Conservation (phyloP, 2,113 vertebrate species). For the Corythaeola cristata region DNA sequence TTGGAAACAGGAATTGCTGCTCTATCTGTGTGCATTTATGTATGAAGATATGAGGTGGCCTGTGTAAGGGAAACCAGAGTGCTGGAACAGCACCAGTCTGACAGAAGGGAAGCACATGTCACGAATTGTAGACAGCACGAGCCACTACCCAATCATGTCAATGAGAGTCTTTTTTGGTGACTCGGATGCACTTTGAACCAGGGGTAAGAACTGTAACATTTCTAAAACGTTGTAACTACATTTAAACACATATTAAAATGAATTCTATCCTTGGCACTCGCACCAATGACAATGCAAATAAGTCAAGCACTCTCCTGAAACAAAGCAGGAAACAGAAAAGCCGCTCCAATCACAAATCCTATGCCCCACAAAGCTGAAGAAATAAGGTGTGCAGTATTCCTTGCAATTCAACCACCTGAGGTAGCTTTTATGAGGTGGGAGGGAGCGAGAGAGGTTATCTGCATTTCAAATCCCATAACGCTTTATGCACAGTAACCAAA, state of each 20-base stretch:
- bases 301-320: neutral
- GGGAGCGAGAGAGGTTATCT: accelerated
- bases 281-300: neutral
- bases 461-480: neutral
- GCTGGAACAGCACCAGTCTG: neutral
- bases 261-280: neutral
- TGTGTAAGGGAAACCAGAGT: neutral
- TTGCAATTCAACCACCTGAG: neutral
- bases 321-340: neutral
- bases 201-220: neutral
- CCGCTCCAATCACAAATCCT: neutral
- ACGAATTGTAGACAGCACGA: accelerated
- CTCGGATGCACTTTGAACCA: neutral
- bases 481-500: neutral
- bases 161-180: neutral
- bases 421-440: neutral
- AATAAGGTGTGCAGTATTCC: neutral
- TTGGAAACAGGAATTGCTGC: neutral
- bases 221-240: neutral
- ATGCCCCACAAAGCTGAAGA: neutral
- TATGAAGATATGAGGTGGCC: neutral
- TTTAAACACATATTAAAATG: neutral
- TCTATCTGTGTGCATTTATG: neutral
- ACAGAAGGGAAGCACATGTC: neutral
- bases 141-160: too few relatives aligned